These are phyloP conservation scores for Malurus melanocephalus DNA, from an alignment of 2,113 vertebrate species.

Conservation along the genomic window DNA sequence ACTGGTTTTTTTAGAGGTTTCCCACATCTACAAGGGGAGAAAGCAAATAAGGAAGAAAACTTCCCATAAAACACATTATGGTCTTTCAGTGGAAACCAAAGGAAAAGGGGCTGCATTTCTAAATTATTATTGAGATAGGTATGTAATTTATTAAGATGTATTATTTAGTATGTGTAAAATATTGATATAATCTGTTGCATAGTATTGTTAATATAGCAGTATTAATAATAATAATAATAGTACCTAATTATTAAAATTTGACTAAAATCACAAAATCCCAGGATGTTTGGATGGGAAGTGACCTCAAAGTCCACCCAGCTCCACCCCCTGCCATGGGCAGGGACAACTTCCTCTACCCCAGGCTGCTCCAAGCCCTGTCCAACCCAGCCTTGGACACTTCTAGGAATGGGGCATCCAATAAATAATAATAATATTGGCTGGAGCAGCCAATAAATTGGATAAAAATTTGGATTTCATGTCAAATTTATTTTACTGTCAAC, in stretches of 20 bases:
- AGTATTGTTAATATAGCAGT: neutral
- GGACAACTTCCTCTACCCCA: neutral
- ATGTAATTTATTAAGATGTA: neutral
- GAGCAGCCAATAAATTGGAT: neutral
- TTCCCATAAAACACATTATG: neutral
- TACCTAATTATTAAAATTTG: neutral
- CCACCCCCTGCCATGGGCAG: neutral
- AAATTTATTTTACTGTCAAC: neutral
- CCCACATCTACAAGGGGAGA: neutral
- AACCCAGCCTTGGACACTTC: neutral
- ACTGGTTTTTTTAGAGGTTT: neutral
- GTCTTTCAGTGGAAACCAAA: neutral
- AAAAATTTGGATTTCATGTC: neutral
- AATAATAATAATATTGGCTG: neutral
- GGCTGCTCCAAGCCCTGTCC: neutral
- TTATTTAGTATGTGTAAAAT: neutral
- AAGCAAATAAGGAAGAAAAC: neutral
- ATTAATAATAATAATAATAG: neutral
- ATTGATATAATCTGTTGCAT: neutral
- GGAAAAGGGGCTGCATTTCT: neutral
- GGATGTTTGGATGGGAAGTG: neutral
- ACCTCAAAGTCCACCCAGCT: neutral
- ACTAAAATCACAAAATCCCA: neutral
- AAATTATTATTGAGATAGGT: neutral
- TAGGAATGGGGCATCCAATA: neutral